Evolutionary conservation across 2,797 vertebrate species (phyloP).

Genomic region (Gila robusta): DNA sequence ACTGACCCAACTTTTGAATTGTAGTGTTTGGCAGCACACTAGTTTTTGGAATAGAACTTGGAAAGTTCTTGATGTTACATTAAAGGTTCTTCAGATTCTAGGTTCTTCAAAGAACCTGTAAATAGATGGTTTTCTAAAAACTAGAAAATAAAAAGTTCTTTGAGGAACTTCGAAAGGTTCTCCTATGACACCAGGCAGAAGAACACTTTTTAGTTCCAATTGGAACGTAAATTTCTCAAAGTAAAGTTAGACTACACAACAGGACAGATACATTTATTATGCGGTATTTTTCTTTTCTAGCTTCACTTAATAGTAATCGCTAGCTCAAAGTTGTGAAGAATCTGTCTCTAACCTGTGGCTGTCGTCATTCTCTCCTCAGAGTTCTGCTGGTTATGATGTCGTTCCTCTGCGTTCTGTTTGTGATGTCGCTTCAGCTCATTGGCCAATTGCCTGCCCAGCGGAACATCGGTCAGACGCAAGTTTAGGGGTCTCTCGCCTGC

Average conservation of each 20-base stretch:
- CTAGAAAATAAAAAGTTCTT: not conserved
- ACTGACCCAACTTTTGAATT: not conserved
- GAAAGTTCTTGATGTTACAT: not conserved
- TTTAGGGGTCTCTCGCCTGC: conserved; percentile 91
- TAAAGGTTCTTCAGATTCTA: not conserved
- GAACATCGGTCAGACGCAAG: conserved; percentile 87
- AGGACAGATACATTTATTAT: not conserved
- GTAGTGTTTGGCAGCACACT: not conserved
- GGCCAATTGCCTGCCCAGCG: conserved; percentile 87
- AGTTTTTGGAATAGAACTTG: not conserved
- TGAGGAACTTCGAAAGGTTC: not conserved
- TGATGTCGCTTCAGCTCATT: conserved; percentile 90
- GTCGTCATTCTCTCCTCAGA: conserved; percentile 84
- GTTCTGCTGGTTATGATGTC: conserved; percentile 84
- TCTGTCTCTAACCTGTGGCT: conserved; percentile 81
- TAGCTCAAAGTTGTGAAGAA: not conserved
- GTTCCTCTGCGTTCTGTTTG: conserved; percentile 75
- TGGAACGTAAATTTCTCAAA: not conserved
- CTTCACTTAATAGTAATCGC: not conserved
- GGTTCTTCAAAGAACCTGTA: not conserved
- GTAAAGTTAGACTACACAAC: not conserved
- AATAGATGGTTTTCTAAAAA: not conserved
- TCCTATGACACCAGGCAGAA: not conserved
- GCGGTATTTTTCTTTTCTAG: not conserved
- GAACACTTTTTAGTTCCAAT: not conserved